Percentiles rank a stretch among this genome's conserved stretches.
These are phyloP conservation scores for Symphodus melops DNA, from an alignment of 2,113 vertebrate genomes.

Conservation along the genomic window DNA sequence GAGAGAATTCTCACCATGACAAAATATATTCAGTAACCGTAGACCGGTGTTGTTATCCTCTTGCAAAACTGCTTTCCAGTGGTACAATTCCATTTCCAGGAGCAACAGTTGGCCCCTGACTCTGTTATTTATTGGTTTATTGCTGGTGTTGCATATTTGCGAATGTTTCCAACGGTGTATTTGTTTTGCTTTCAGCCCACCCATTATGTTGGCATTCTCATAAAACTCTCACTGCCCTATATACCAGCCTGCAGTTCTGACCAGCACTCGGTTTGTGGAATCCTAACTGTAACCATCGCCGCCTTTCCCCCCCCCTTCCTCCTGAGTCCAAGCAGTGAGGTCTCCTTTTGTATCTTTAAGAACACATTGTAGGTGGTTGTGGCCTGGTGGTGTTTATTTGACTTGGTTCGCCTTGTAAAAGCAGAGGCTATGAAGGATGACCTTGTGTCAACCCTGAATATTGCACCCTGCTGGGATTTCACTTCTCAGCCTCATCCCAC, in stretches of 20 bases:
- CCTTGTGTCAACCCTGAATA: slow-evolving; percentile 73
- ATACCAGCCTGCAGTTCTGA: slow-evolving; percentile 58
- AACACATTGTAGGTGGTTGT: slow-evolving; percentile 71
- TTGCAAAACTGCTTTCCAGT: slow-evolving; percentile 13
- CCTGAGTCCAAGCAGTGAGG: slow-evolving; percentile 59
- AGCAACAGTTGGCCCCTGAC: slow-evolving; percentile 50
- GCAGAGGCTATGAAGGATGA: slow-evolving; percentile 72
- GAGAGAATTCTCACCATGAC: neutral
- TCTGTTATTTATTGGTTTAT: slow-evolving; percentile 77
- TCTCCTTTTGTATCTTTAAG: slow-evolving; percentile 72
- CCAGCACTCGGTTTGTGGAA: slow-evolving; percentile 55
- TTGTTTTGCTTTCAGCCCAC: slow-evolving; percentile 82
- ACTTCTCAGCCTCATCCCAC: slow-evolving; percentile 48
- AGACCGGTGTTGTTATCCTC: slow-evolving; percentile 19
- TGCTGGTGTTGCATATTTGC: slow-evolving; percentile 77
- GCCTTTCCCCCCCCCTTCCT: slow-evolving; percentile 5
- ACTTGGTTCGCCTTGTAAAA: slow-evolving; percentile 75
- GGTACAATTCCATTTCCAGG: slow-evolving; percentile 38
- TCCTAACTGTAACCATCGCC: slow-evolving; percentile 51
- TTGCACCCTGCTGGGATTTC: slow-evolving; percentile 51
- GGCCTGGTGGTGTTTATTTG: slow-evolving; percentile 77
- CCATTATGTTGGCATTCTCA: slow-evolving; percentile 82
- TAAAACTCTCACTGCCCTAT: slow-evolving; percentile 66
- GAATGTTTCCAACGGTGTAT: slow-evolving; percentile 70
- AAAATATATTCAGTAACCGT: neutral